Evolutionary conservation across 2,888 invertebrate species (phyloP), one percentile per base, ranked within the genome.

Genomic region (Onchidella celtica): DNA sequence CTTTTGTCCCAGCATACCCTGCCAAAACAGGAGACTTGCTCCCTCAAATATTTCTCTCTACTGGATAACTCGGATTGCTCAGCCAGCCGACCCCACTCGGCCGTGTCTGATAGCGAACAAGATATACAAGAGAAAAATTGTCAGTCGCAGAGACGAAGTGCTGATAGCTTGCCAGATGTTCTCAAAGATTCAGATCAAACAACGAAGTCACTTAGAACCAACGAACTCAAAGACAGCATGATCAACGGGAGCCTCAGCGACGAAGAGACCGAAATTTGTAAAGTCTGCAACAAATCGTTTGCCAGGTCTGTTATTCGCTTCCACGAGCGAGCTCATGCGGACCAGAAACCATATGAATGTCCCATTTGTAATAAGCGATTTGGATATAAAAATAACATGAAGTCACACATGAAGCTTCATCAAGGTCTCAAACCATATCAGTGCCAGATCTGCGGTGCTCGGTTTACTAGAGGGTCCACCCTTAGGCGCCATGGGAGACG

Each of bases 331-430:
- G 87, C 88, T 29, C 91, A 91, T 73, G 91, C 90, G 24, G 88
- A 88, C 17, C 89, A 90, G 85, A 91, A 91, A 73, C 91, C 91
- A 24, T 91, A 90, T 76, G 89, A 89, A 47, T 91, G 91, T 73
- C 89, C 91, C 17, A 87, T 89, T 24, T 91, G 91, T 81, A 87
- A 87, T 34, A 91, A 91, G 83, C 82, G 90, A 57, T 91, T 91
- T 85, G 91, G 91, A 65, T 91, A 91, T 86, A 89, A 90, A 81
- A 91, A 91, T 84, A 91, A 91, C 86, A 90, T 91, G 90, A 91
- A 91, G 84, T 90, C 90, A 6, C 91, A 91, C 82, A 87, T 91
- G 83, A 91, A 91, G 83, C 87, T 90, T 6, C 91, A 91, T 79
- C 89, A 88, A 34, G 91, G 91, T 59, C 87, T 90, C 36, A 91